Conservation (phyloP, 2,113 vertebrate genomes). For the Sphyrna mokarran region DNA sequence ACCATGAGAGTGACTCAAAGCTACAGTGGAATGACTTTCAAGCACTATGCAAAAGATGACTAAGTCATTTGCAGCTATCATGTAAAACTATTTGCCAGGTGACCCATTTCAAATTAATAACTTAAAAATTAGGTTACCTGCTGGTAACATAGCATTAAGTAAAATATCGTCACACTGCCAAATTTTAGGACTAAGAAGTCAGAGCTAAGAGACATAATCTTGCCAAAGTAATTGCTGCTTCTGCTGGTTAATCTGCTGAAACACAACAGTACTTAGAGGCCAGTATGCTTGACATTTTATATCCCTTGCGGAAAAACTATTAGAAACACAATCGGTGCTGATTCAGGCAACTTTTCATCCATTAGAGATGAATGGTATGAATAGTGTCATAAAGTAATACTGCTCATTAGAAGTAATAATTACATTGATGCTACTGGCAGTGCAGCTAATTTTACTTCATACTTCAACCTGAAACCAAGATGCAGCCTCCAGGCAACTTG, state of each 20-base stretch:
- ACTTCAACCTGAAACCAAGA: background rate
- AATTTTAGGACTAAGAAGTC: background rate
- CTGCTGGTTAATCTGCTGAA: background rate
- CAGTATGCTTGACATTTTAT: background rate
- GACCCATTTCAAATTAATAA: background rate
- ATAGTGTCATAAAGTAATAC: background rate
- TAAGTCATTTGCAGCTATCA: background rate
- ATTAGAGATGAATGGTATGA: constrained; percentile 15
- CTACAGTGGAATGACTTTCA: background rate
- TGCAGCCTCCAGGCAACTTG: background rate
- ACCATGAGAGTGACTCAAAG: background rate
- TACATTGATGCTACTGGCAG: background rate
- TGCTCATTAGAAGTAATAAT: background rate
- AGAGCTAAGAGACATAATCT: background rate
- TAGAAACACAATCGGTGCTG: background rate
- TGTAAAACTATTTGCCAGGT: background rate
- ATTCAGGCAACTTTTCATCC: background rate
- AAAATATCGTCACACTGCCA: background rate
- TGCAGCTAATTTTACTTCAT: background rate
- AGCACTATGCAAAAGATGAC: background rate
- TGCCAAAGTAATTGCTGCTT: background rate
- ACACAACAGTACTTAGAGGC: background rate
- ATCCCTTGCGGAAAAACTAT: background rate
- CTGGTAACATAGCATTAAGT: background rate
- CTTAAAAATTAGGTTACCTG: background rate